Conservation (phyloP, 2,113 vertebrate genomes). For the Indicator indicator region DNA sequence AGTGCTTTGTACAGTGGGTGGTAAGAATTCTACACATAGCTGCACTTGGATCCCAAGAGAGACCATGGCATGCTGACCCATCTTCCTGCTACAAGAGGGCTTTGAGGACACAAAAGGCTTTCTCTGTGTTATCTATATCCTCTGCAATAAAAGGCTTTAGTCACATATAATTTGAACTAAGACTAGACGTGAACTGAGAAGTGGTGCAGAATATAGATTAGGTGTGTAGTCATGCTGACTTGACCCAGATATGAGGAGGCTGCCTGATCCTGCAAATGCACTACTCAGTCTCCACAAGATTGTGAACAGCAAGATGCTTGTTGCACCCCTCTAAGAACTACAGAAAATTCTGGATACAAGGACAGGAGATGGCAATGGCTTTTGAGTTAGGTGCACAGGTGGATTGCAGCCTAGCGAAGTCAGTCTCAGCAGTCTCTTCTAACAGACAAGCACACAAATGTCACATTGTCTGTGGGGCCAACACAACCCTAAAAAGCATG, state of each 20-base stretch:
- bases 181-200: not conserved
- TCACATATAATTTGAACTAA: not conserved
- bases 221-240: not conserved
- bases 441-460: not conserved
- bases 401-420: not conserved
- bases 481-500: not conserved
- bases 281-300: not conserved
- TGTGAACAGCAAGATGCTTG: rapidly evolving
- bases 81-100: not conserved
- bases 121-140: not conserved
- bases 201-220: not conserved
- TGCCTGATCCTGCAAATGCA: not conserved
- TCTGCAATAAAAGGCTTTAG: not conserved
- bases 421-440: not conserved
- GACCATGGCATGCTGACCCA: not conserved
- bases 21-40: not conserved
- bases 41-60: not conserved
- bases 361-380: not conserved
- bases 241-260: not conserved
- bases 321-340: not conserved
- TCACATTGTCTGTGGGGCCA: not conserved
- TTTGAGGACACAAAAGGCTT: not conserved
- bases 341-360: not conserved
- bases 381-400: not conserved
- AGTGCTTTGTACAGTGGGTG: not conserved